A percentile compares a stretch with the other conserved stretches of the same genome.
Conservation (phyloP, 1,140 invertebrate species). For the Tetramorium parvispinum region DNA sequence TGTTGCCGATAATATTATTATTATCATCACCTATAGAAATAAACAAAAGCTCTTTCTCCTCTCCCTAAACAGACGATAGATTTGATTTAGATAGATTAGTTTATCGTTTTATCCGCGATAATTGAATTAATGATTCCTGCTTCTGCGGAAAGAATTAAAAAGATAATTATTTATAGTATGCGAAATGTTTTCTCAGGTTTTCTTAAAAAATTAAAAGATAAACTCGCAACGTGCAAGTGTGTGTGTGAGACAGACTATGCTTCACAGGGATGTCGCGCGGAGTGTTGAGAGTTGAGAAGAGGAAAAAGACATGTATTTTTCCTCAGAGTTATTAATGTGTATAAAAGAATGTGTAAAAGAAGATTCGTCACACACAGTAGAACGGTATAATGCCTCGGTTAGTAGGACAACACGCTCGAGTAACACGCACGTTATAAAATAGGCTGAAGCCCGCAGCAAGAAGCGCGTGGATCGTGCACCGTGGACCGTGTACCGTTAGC, state of each 20-base stretch:
- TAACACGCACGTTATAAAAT: conserved; percentile 46
- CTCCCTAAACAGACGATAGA: neutral
- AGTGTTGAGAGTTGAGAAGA: neutral
- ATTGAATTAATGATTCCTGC: neutral
- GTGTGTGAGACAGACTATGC: neutral
- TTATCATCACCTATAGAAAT: neutral
- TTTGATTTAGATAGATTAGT: neutral
- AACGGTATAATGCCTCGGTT: conserved; percentile 50
- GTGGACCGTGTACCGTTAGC: conserved; percentile 82
- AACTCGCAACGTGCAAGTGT: neutral
- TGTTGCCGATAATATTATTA: neutral
- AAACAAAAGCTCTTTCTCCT: neutral
- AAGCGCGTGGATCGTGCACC: conserved; percentile 73
- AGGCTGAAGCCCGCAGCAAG: conserved; percentile 38
- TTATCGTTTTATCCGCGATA: neutral
- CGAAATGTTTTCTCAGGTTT: neutral
- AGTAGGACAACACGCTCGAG: conserved; percentile 50
- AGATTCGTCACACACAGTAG: neutral
- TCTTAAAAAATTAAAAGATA: neutral
- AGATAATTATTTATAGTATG: neutral
- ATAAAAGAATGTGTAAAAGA: neutral
- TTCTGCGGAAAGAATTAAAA: neutral
- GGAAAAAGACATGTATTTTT: neutral
- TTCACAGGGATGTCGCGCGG: neutral
- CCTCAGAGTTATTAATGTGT: neutral